A percentile compares a stretch with the other conserved stretches of the same genome.
Conservation (phyloP, 2,797 vertebrate genomes). For the Phrynocephalus vlangalii region DNA sequence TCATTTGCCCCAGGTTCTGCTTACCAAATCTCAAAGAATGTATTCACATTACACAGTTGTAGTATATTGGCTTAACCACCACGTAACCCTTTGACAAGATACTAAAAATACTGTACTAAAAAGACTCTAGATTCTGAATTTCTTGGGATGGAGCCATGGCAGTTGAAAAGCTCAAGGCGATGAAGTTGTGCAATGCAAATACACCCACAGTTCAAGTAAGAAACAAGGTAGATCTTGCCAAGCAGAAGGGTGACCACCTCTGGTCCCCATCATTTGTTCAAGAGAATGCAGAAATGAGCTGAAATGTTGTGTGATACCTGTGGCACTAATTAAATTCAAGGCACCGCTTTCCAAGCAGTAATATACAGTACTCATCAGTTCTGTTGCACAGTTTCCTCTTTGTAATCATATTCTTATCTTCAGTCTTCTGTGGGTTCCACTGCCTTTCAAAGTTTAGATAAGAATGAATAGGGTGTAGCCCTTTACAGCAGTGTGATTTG, state of each 20-base stretch:
- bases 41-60: no score
- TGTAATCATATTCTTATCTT: conserved; percentile 15
- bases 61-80: no score
- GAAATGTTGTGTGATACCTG: not conserved
- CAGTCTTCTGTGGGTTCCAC: not conserved
- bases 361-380: no score
- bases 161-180: not conserved
- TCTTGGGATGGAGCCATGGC: not conserved
- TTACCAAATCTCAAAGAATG: no score
- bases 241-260: not conserved
- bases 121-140: no score
- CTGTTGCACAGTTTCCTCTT: not conserved
- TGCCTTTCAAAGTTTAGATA: not conserved
- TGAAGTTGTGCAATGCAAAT: not conserved
- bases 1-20: no score
- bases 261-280: not conserved
- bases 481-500: fast-evolving
- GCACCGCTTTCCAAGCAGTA: not conserved
- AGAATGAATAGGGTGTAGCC: not conserved
- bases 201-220: not conserved
- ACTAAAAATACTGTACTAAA: no score
- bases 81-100: no score
- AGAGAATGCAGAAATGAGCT: conserved; percentile 12
- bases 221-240: not conserved
- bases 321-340: not conserved